These are phyloP conservation scores for Cydia pomonella DNA, from an alignment of 1,140 invertebrate species.

Conservation along the genomic window DNA sequence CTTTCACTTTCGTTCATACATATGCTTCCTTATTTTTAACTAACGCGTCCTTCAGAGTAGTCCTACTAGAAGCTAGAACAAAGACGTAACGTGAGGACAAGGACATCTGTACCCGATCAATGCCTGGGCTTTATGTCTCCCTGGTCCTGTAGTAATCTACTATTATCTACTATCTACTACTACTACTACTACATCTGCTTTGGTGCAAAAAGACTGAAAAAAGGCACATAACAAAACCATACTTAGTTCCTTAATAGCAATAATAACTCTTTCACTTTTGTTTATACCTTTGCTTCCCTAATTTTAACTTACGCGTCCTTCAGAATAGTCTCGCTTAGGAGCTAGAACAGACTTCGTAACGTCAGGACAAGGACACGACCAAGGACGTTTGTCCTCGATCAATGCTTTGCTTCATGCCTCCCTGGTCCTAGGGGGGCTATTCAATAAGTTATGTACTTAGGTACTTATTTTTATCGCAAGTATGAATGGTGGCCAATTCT, in stretches of 20 bases:
- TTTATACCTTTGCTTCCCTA: too few relatives aligned
- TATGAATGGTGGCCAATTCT: too few relatives aligned
- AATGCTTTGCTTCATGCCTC: conserved; percentile 3
- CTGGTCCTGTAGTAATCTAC: too few relatives aligned
- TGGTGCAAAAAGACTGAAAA: too few relatives aligned
- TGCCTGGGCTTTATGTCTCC: not conserved
- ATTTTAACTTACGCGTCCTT: not conserved
- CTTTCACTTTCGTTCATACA: too few relatives aligned
- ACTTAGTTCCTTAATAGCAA: too few relatives aligned
- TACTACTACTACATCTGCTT: too few relatives aligned
- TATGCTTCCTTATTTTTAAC: too few relatives aligned
- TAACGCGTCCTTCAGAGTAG: not conserved
- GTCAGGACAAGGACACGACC: conserved; percentile 11
- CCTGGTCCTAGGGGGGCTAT: not conserved
- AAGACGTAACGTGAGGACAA: not conserved
- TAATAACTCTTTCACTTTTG: too few relatives aligned
- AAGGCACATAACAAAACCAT: too few relatives aligned
- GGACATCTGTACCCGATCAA: conserved; percentile 15
- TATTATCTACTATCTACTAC: too few relatives aligned
- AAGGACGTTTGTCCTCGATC: conserved; percentile 20
- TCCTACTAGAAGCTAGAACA: not conserved
- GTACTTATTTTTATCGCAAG: not conserved
- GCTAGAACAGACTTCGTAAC: not conserved
- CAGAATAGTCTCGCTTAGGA: not conserved
- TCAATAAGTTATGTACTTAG: not conserved